Evolutionary conservation across 2,797 vertebrate species (phyloP).

Genomic region (Lithobates pipiens): DNA sequence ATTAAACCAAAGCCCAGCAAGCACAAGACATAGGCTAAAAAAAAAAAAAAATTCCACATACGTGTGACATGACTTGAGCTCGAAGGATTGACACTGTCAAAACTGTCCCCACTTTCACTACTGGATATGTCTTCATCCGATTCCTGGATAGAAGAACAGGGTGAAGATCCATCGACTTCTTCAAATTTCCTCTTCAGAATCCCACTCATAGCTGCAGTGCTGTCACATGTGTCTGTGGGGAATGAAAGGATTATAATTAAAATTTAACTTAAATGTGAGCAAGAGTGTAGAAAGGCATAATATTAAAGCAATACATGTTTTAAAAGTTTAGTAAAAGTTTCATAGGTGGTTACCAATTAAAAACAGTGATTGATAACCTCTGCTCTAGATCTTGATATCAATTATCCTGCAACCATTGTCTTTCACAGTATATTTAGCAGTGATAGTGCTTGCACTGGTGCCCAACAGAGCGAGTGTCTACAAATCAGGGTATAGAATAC

Average conservation of each 20-base stretch:
- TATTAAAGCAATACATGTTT: too few species aligned
- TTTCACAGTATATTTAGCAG: too few species aligned
- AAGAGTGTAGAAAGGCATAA: too few species aligned
- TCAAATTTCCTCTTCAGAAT: slow-evolving; percentile 98
- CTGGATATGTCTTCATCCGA: slow-evolving; percentile 96
- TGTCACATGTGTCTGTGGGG: slow-evolving; percentile 78
- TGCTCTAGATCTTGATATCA: too few species aligned
- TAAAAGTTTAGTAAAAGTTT: too few species aligned
- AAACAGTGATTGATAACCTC: too few species aligned
- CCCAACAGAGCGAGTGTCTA: too few species aligned
- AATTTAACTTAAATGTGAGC: not conserved
- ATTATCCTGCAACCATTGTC: too few species aligned
- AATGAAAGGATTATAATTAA: slow-evolving; percentile 33
- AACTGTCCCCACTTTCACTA: slow-evolving; percentile 97
- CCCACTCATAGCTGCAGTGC: slow-evolving; percentile 85
- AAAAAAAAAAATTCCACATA: slow-evolving; percentile 75
- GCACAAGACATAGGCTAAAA: not conserved
- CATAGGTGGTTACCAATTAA: too few species aligned
- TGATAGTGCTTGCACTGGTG: too few species aligned
- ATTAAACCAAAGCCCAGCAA: too few species aligned
- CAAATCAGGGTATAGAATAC: too few species aligned
- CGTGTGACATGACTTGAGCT: slow-evolving; percentile 90
- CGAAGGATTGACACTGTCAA: slow-evolving; percentile 96
- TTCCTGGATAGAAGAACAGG: slow-evolving; percentile 91
- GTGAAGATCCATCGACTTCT: slow-evolving; percentile 96